Conservation (phyloP, 2,113 vertebrate species). For the Hemicordylus capensis region DNA sequence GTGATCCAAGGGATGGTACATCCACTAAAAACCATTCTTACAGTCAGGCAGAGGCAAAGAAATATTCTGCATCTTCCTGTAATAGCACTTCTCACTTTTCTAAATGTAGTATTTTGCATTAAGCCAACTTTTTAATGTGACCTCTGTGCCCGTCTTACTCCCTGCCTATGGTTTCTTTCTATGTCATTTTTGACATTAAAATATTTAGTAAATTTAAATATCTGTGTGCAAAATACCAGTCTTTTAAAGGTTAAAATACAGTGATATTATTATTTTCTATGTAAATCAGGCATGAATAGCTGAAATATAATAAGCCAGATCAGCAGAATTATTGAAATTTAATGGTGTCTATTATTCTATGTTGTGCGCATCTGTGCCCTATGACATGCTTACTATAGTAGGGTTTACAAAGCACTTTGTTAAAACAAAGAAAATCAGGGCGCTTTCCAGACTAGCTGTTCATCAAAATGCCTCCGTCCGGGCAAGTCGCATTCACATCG, state of each 20-base stretch:
- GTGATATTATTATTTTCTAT: slow-evolving; percentile 25
- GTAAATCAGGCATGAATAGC: slow-evolving; percentile 17
- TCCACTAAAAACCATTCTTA: not conserved
- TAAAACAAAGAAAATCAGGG: not conserved
- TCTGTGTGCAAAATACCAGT: fast-evolving
- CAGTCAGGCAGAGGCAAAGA: not conserved
- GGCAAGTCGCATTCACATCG: too few species aligned
- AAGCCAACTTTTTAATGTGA: not conserved
- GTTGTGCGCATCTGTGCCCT: too few species aligned
- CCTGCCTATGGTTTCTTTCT: not conserved
- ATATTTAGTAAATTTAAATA: slow-evolving; percentile 5
- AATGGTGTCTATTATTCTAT: not conserved
- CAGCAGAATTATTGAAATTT: not conserved
- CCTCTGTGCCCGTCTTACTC: not conserved
- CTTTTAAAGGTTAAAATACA: slow-evolving; percentile 39
- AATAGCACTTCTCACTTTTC: not conserved
- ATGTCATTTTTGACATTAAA: not conserved
- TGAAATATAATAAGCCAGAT: slow-evolving; percentile 20
- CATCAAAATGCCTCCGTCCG: too few species aligned
- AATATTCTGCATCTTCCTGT: not conserved
- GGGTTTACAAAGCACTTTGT: not conserved
- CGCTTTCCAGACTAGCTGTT: too few species aligned
- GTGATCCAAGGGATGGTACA: not conserved
- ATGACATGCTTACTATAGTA: fast-evolving
- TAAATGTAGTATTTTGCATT: not conserved